These are phyloP conservation scores for Hoplodrina blanda DNA, from an alignment of 2,888 invertebrate genomes.

Conservation along the genomic window DNA sequence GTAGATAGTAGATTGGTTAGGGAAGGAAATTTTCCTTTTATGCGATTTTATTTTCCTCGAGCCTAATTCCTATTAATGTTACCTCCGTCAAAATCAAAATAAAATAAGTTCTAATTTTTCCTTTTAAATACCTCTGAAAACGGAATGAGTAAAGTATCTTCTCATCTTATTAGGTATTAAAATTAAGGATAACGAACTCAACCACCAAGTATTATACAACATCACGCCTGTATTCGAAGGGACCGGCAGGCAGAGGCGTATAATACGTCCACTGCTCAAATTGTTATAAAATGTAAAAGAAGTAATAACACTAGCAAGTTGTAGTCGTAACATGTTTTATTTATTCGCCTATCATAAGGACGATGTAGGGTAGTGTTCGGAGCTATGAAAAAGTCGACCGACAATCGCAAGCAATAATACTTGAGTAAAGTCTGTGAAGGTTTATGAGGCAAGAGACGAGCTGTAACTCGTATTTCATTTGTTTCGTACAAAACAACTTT, in stretches of 20 bases:
- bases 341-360: constrained; percentile 50
- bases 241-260: not conserved
- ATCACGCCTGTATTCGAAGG: too few species aligned
- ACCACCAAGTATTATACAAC: too few species aligned
- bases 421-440: constrained; percentile 30
- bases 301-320: constrained; percentile 29
- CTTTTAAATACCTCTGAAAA: not conserved
- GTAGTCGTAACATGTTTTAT: constrained; percentile 56
- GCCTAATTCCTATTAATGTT: not conserved
- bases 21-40: constrained; percentile 8
- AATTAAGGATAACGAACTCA: not conserved
- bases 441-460: constrained; percentile 47
- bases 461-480: constrained; percentile 32
- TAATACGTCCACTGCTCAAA: not conserved
- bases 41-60: constrained; percentile 5
- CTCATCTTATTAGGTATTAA: not conserved
- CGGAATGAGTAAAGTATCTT: not conserved
- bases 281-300: constrained; percentile 43
- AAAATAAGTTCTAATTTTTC: not conserved
- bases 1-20: constrained; percentile 29
- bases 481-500: constrained; percentile 30
- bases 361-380: constrained; percentile 24
- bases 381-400: constrained; percentile 41
- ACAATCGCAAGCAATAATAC: constrained; percentile 51
- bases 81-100: not conserved